Base-by-base conservation (phyloP, 92 coral and sea anemone species). In the Porites lobata region DNA sequence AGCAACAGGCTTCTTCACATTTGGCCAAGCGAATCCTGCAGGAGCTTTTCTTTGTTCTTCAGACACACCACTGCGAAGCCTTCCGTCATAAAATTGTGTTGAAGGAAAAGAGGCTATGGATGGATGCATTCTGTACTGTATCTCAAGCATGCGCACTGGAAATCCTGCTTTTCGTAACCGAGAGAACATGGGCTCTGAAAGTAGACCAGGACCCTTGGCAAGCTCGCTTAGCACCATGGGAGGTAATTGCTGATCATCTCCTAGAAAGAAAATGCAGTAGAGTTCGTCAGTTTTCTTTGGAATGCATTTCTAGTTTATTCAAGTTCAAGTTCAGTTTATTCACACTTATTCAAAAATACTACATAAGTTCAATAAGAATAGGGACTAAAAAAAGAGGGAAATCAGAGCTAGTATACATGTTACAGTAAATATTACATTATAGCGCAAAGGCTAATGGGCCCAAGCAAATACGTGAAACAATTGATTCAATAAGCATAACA, bases 51-150 rank as follows among this genome's bases (percentile, higher is more conserved):
- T 85, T 5, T 94, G 92, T n/a, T 75, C 71, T 21, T 64, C 79
- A 11, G 88, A 77, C 20, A 94, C 93, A 26, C 97, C 97, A 18
- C 78, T 85, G 15, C 64, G 56, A 72, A 94, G 92, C 71, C 59
- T 81, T 13, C 93, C 94, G 7, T 80, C 62, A 86, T 94, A 94
- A 83, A 94, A 94, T 50, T 54, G 53, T 32, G 19, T 38, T 1
- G 97, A 89, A 9, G 97, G 93, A 65, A 92, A 94, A 19, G 9
- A 71, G 47, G 97, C 90, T n/a, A 94, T 94, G 75, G 90, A 73
- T 24, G 97, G 95, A 73, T 94, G 97, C 97, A 94, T 94, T 78
- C 97, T 84, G 81, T 94, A 94, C 79, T 94, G 97, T 11, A 85
- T 90, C 70, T 92, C 91, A 64, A 94, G 86, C 87, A 94, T 79